Percentiles rank a stretch among this genome's conserved stretches.
Conservation (phyloP, 2,797 vertebrate genomes). For the Amphiprion clarkii region DNA sequence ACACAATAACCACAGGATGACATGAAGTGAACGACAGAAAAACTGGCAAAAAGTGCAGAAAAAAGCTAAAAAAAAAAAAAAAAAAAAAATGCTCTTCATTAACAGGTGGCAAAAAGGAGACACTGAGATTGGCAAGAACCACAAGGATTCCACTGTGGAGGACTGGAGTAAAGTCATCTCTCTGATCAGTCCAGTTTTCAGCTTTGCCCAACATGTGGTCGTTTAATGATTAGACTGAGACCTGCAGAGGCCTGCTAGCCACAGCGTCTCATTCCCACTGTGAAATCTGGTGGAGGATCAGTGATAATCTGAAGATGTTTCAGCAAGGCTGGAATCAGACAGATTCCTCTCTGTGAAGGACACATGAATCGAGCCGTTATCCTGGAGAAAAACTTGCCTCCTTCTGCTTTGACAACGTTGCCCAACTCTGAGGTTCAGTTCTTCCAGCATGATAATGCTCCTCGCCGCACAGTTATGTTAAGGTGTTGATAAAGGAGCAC, state of each 20-base stretch:
- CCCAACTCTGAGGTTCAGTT: not conserved
- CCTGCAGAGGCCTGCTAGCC: slow-evolving; percentile 4
- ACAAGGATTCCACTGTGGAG: not conserved
- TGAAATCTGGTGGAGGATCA: not conserved
- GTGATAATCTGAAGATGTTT: not conserved
- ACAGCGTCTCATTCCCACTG: not conserved
- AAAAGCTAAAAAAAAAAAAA: too few relatives aligned
- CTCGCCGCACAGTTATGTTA: slow-evolving; percentile 10
- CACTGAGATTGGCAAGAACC: slow-evolving; percentile 1
- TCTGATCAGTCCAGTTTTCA: slow-evolving; percentile 14
- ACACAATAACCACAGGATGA: not conserved
- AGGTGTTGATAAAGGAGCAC: not conserved
- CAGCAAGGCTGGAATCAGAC: not conserved
- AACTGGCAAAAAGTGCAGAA: slow-evolving; percentile 8
- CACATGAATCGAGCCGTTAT: not conserved
- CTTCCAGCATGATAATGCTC: slow-evolving; percentile 9
- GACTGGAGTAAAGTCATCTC: slow-evolving; percentile 4
- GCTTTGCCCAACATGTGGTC: slow-evolving; percentile 22
- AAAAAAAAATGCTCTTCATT: slow-evolving; percentile 2
- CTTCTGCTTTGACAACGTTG: not conserved
- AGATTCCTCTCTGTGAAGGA: not conserved
- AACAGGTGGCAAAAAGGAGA: slow-evolving; percentile 2
- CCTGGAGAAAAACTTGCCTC: not conserved
- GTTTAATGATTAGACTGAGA: slow-evolving; percentile 8
- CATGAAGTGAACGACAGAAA: not conserved